phyloP scores from a whole-genome alignment of 2,113 vertebrate genomes.

The Eupsittula cactorum region DNA sequence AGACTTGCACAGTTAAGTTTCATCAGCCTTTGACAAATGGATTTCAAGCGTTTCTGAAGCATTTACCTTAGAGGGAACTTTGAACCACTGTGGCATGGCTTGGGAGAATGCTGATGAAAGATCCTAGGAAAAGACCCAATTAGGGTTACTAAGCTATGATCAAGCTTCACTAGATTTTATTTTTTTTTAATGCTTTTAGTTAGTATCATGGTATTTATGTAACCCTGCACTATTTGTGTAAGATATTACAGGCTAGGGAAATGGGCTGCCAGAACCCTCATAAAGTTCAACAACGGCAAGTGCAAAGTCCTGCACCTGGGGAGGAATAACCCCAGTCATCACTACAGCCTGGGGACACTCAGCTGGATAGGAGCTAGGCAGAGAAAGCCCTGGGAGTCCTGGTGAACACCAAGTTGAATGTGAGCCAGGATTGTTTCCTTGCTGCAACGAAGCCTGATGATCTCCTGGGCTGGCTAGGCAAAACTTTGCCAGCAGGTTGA shows the following conservation, averaged over 20 bases:
- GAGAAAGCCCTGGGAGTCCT: neutral
- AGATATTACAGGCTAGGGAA: neutral
- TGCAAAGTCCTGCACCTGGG: neutral
- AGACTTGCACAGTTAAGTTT: neutral
- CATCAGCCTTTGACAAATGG: neutral
- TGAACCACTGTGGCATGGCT: neutral
- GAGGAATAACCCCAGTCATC: neutral
- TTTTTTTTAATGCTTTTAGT: neutral
- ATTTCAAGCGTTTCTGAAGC: neutral
- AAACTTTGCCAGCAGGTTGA: neutral
- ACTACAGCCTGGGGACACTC: neutral
- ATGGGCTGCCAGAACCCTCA: neutral
- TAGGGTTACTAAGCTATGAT: neutral
- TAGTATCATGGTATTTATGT: neutral
- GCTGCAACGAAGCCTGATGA: neutral
- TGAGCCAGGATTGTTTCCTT: neutral
- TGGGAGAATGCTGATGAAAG: neutral
- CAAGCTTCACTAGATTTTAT: neutral
- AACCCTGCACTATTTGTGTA: neutral
- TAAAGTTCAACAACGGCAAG: neutral
- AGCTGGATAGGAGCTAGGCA: neutral
- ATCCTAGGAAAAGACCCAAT: neutral
- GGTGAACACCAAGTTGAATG: neutral
- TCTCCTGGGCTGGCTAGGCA: neutral
- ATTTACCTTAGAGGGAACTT: neutral